Base-by-base conservation (phyloP, 2,888 invertebrate species). In the Andrena praecox region DNA sequence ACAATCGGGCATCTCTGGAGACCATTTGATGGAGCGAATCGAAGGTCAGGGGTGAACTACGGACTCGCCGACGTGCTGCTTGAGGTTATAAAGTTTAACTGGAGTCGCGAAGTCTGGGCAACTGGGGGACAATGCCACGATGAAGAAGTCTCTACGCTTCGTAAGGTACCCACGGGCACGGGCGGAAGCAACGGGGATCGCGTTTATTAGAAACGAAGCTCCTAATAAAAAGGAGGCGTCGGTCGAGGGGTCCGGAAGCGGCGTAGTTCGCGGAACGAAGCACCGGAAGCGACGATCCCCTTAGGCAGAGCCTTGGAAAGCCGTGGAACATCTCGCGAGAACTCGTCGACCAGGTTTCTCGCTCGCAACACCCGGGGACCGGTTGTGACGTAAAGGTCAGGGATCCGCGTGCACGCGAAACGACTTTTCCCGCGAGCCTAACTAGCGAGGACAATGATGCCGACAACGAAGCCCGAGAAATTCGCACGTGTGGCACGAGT, bases 351-450 rank as follows among this genome's bases (percentile, higher is more conserved):
- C 86, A 69, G 77, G 84, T 83, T 85, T 81, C 87, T 74, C 76
- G 66, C 71, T 78, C 75, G 74, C 79, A 76, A 66, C 80, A 60
- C 52, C 56, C 69, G 69, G 72, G 48, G 87, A 88, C 88, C 83
- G 87, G 90, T 89, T 91, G 87, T 86, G 90, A 90, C 86, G 91
- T 87, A 89, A 90, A 90, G 89, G 88, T 89, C 91, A 87, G 82
- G 80, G 78, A 62, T 78, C 77, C 67, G 71, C 35, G 62, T 27
- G 63, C 70, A 64, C 73, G 67, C 73, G 76, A 68, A 67, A 83
- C 77, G 59, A 80, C 82, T 85, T 85, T 84, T 85, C 84, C 77
- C 59, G 79, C 64, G 64, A 63, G 63, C 64, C 74, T 74, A 63
- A 74, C 79, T 33, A 76, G 20, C 70, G 20, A 24, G 42, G 24